Conservation (phyloP, 2,797 vertebrate species). For the Heliangelus exortis region DNA sequence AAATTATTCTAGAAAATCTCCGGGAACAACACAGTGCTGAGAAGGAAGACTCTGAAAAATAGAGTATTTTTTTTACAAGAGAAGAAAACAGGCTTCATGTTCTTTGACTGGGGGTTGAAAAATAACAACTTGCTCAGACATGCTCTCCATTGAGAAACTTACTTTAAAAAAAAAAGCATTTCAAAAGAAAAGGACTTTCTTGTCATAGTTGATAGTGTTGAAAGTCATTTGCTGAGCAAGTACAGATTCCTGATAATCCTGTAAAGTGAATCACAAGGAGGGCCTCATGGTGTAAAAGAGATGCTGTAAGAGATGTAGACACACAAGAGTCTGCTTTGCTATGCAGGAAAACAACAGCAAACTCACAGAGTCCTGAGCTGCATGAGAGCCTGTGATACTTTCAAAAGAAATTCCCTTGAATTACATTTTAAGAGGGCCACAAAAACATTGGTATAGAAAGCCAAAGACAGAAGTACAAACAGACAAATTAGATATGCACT, state of each 20-base stretch:
- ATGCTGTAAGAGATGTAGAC: background rate
- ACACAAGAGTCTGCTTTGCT: background rate
- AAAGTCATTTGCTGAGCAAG: conserved; percentile 7
- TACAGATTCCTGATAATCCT: conserved; percentile 12
- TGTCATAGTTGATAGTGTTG: background rate
- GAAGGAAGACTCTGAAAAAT: background rate
- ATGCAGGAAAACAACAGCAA: background rate
- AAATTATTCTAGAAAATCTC: conserved; percentile 15
- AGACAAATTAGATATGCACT: no score
- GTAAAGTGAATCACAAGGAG: background rate
- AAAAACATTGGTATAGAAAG: background rate
- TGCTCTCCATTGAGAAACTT: background rate
- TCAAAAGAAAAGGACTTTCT: background rate
- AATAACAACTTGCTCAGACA: conserved; percentile 16
- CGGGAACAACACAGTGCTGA: background rate
- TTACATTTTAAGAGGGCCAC: background rate
- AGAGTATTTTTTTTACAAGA: background rate
- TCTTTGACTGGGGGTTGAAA: conserved; percentile 17
- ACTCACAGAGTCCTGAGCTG: background rate
- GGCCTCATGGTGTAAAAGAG: background rate
- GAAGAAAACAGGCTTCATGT: background rate
- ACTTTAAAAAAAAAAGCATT: background rate
- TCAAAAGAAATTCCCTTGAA: background rate
- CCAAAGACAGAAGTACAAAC: background rate
- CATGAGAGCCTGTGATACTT: background rate